phyloP scores from a whole-genome alignment of 2,797 vertebrate genomes.

The Mus caroli region DNA sequence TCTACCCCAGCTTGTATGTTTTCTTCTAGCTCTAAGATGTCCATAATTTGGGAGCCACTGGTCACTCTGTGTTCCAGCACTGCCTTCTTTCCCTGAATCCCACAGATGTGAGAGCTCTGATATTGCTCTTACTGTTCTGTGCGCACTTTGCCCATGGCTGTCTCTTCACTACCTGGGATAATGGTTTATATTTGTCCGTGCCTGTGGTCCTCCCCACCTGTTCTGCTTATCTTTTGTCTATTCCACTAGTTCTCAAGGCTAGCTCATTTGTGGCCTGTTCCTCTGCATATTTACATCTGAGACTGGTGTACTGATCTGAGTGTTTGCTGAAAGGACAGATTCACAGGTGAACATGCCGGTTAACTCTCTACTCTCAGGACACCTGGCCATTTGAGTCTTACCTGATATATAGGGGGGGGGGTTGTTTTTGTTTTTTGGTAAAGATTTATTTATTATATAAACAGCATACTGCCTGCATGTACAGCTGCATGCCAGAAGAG shows the following conservation, averaged over 20 bases:
- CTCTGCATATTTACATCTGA: neutral
- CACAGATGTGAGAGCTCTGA: neutral
- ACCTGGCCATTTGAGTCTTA: neutral
- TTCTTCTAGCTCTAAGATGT: neutral
- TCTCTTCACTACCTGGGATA: neutral
- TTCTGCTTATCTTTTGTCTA: neutral
- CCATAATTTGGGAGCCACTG: neutral
- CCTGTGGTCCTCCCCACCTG: neutral
- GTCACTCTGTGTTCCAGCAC: neutral
- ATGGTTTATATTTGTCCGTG: neutral
- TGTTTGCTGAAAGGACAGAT: neutral
- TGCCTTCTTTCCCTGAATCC: neutral
- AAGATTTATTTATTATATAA: too few species aligned
- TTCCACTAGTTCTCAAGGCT: neutral
- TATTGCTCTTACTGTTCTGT: neutral
- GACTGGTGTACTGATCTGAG: too few species aligned
- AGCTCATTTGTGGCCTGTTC: neutral
- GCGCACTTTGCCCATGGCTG: accelerated
- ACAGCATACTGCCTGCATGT: too few species aligned
- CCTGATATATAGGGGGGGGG: neutral
- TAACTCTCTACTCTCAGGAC: neutral
- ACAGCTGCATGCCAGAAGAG: too few species aligned
- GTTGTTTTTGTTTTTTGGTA: too few species aligned
- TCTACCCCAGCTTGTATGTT: neutral
- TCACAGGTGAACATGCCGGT: neutral